Evolutionary conservation across 2,888 invertebrate genomes (phyloP).

Genomic region (Ectemnius continuus): DNA sequence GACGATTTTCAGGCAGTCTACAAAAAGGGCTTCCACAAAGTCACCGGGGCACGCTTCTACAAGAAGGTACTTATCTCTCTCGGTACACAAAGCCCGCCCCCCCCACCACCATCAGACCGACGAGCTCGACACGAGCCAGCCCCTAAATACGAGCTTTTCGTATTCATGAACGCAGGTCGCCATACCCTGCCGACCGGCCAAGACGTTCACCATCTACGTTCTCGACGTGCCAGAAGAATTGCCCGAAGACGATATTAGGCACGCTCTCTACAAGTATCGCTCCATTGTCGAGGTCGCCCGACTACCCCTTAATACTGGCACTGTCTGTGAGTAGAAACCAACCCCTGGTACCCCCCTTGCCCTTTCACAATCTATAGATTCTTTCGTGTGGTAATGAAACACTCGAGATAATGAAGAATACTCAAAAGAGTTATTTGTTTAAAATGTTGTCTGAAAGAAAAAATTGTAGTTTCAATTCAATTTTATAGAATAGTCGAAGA

Average conservation of each 20-base stretch:
- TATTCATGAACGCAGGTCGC: conserved; percentile 81
- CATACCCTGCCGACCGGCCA: conserved; percentile 91
- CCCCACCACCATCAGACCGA: conserved; percentile 9
- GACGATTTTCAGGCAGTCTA: conserved; percentile 92
- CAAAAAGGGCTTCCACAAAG: conserved; percentile 92
- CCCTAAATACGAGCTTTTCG: conserved; percentile 49
- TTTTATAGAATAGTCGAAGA: too few relatives aligned
- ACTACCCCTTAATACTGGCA: conserved; percentile 79
- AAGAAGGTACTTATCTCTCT: conserved; percentile 84
- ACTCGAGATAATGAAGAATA: too few relatives aligned
- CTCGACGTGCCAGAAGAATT: conserved; percentile 91
- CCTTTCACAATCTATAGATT: too few relatives aligned
- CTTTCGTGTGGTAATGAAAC: too few relatives aligned
- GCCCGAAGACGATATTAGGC: conserved; percentile 90
- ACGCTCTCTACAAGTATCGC: conserved; percentile 88
- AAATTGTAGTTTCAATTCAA: too few relatives aligned
- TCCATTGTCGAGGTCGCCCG: conserved; percentile 90
- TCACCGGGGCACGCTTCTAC: conserved; percentile 91
- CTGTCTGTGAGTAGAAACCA: conserved; percentile 68
- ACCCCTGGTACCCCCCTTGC: too few relatives aligned
- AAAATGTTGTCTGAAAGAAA: too few relatives aligned
- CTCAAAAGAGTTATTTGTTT: too few relatives aligned
- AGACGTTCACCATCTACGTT: conserved; percentile 91
- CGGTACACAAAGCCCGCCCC: conserved; percentile 45
- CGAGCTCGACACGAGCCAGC: conserved; percentile 20